Conservation (phyloP, 2,888 invertebrate genomes). For the Microctonus brassicae region DNA sequence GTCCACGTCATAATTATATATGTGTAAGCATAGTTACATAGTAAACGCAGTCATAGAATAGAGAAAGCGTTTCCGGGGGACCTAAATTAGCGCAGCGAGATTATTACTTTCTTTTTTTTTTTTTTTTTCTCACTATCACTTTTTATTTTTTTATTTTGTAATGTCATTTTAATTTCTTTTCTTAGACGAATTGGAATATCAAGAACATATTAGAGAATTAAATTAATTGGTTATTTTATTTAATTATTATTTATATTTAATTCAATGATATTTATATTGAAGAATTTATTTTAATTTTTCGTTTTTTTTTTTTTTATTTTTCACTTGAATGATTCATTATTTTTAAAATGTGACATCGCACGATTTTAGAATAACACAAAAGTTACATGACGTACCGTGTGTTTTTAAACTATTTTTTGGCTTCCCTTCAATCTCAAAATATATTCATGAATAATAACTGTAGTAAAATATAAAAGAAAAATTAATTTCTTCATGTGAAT, state of each 20-base stretch:
- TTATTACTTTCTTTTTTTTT: slow-evolving; percentile 34
- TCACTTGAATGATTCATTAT: no score
- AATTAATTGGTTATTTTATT: no score
- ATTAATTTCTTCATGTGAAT: neutral
- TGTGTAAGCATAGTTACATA: neutral
- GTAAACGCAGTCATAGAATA: slow-evolving; percentile 2
- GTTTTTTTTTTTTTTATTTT: no score
- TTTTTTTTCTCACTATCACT: neutral
- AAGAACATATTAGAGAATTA: no score
- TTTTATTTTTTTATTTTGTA: neutral
- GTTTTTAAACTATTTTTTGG: neutral
- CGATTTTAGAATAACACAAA: neutral
- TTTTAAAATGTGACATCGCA: no score
- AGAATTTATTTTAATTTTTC: no score
- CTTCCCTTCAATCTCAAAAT: neutral
- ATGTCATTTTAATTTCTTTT: neutral
- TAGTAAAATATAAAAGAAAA: no score
- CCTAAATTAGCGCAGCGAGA: slow-evolving; percentile 30
- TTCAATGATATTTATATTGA: no score
- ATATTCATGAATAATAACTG: no score
- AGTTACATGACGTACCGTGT: slow-evolving; percentile 14
- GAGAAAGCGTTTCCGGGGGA: slow-evolving; percentile 37
- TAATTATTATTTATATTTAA: no score
- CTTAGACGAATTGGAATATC: no score
- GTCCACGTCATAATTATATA: no score